Percentiles rank a stretch among this genome's conserved stretches.
Conservation (phyloP, 2,113 vertebrate genomes). For the Cricetomys ansorgei region DNA sequence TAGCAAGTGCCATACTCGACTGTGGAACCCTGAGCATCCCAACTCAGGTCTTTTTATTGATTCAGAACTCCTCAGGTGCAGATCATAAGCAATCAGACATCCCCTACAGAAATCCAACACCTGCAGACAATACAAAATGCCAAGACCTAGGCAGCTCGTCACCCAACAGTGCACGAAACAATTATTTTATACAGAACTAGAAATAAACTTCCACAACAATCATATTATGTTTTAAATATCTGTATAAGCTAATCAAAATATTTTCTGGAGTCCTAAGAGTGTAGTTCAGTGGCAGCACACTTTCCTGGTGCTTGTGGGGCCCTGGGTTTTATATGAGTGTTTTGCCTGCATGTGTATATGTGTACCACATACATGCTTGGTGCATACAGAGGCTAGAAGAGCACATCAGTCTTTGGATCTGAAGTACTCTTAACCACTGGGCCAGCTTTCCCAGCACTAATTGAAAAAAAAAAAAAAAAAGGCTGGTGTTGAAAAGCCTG, state of each 20-base stretch:
- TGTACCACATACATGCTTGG: background rate
- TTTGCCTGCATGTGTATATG: background rate
- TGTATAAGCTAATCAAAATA: background rate
- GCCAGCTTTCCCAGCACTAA: background rate
- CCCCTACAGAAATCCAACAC: no score
- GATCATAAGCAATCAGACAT: no score
- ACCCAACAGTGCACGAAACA: no score
- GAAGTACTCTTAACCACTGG: background rate
- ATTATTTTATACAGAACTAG: no score
- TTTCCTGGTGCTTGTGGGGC: background rate
- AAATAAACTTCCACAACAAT: no score
- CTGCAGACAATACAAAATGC: no score
- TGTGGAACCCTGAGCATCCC: no score
- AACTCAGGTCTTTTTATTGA: no score
- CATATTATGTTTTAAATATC: background rate
- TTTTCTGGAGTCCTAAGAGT: background rate
- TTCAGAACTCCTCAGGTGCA: no score
- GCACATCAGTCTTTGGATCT: background rate
- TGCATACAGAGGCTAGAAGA: background rate
- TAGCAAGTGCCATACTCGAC: no score
- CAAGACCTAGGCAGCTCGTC: no score
- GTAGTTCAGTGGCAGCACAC: background rate
- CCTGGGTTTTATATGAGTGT: background rate
- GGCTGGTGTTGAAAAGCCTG: background rate
- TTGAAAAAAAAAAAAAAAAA: background rate